These are phyloP conservation scores for Myotis davidii DNA, from an alignment of 2,113 vertebrate genomes.

Conservation along the genomic window DNA sequence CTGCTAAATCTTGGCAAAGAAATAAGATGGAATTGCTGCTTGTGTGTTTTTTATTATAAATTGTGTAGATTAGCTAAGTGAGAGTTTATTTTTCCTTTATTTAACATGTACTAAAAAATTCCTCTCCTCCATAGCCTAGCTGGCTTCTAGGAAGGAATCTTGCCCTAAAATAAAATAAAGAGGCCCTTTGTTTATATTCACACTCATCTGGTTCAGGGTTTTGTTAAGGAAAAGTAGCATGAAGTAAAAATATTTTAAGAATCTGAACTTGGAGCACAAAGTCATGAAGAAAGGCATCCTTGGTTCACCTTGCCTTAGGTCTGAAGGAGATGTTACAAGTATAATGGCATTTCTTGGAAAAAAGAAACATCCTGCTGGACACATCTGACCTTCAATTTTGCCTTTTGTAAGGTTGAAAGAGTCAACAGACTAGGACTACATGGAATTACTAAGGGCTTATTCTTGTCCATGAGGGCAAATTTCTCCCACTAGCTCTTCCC, in stretches of 20 bases:
- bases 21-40: not conserved
- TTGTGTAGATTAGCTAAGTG: slow-evolving; percentile 45
- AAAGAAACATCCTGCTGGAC: slow-evolving; percentile 4
- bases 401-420: not conserved
- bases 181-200: slow-evolving; percentile 53
- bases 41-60: slow-evolving; percentile 51
- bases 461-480: not conserved
- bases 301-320: slow-evolving; percentile 52
- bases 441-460: not conserved
- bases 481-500: not conserved
- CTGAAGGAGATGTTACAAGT: slow-evolving; percentile 1
- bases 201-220: slow-evolving; percentile 37
- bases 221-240: slow-evolving; percentile 49
- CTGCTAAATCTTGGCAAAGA: slow-evolving; percentile 28
- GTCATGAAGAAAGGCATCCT: slow-evolving; percentile 38
- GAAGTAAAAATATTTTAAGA: slow-evolving; percentile 60
- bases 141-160: not conserved
- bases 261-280: slow-evolving; percentile 41
- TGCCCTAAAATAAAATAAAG: slow-evolving; percentile 61
- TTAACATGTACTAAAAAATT: slow-evolving; percentile 47
- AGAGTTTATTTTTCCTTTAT: not conserved
- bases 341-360: not conserved
- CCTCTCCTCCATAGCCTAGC: not conserved
- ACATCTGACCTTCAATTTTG: slow-evolving; percentile 37
- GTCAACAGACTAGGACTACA: not conserved